Evolutionary conservation across 1,140 invertebrate species (phyloP).

Genomic region (Arion vulgaris): DNA sequence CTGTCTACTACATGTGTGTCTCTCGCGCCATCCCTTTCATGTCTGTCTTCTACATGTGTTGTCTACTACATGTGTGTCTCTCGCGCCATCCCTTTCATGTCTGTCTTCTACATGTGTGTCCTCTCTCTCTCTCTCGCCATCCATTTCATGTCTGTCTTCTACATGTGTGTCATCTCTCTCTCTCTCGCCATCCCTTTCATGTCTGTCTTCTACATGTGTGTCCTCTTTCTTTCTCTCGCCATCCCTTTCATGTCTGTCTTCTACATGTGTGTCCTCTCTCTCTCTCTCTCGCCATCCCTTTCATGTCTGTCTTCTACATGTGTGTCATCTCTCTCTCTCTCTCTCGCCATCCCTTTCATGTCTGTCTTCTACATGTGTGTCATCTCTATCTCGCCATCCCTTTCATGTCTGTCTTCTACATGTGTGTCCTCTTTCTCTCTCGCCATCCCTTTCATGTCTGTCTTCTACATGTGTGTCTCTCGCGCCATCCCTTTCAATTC

Average conservation of each 20-base stretch:
- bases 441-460: background rate
- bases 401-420: too few relatives aligned
- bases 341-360: too few relatives aligned
- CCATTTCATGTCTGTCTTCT: background rate
- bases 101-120: background rate
- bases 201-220: background rate
- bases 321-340: too few relatives aligned
- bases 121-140: too few relatives aligned
- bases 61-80: background rate
- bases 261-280: background rate
- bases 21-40: background rate
- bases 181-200: background rate
- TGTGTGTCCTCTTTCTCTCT: too few relatives aligned
- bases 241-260: background rate
- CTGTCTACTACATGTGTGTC: background rate
- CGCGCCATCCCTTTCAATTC: background rate
- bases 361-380: too few relatives aligned
- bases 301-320: too few relatives aligned
- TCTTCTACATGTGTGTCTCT: background rate
- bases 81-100: background rate
- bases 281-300: too few relatives aligned
- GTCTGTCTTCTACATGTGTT: background rate
- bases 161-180: background rate
- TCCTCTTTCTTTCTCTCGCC: too few relatives aligned
- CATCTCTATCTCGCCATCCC: too few relatives aligned